Evolutionary conservation across 2,113 vertebrate species (phyloP).

Genomic region (Microcebus griseorufus): DNA sequence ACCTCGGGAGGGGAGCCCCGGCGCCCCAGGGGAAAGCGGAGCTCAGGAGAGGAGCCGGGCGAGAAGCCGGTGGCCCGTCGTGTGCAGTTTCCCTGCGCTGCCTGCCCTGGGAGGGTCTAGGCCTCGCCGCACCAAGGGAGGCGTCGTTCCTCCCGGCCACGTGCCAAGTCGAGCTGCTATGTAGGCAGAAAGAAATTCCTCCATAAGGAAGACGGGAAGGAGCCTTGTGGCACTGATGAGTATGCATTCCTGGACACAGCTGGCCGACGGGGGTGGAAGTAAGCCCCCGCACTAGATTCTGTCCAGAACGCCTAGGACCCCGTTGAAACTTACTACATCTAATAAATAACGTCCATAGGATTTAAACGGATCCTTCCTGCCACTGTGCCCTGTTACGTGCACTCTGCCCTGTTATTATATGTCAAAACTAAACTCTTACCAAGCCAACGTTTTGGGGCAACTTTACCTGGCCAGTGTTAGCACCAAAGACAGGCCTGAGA

Average conservation of each 20-base stretch:
- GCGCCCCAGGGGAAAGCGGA: rapidly evolving
- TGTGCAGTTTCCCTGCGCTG: background rate
- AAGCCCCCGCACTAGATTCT: background rate
- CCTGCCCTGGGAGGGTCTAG: background rate
- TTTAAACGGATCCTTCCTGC: background rate
- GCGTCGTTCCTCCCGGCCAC: background rate
- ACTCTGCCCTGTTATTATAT: background rate
- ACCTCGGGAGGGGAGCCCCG: background rate
- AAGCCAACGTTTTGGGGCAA: background rate
- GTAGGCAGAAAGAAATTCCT: background rate
- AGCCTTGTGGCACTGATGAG: background rate
- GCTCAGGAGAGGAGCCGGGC: background rate
- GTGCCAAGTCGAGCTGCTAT: background rate
- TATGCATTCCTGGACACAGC: background rate
- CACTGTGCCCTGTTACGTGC: too few species aligned
- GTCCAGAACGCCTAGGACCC: background rate
- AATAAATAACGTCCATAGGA: background rate
- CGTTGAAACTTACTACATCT: background rate
- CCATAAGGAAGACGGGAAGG: background rate
- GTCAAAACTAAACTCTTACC: background rate
- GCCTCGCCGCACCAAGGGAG: background rate
- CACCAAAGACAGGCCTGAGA: background rate
- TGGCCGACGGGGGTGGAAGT: background rate
- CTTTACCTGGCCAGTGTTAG: background rate
- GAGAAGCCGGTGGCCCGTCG: background rate